Base-by-base conservation (phyloP, 2,888 invertebrate genomes). In the Habrosyne pyritoides region DNA sequence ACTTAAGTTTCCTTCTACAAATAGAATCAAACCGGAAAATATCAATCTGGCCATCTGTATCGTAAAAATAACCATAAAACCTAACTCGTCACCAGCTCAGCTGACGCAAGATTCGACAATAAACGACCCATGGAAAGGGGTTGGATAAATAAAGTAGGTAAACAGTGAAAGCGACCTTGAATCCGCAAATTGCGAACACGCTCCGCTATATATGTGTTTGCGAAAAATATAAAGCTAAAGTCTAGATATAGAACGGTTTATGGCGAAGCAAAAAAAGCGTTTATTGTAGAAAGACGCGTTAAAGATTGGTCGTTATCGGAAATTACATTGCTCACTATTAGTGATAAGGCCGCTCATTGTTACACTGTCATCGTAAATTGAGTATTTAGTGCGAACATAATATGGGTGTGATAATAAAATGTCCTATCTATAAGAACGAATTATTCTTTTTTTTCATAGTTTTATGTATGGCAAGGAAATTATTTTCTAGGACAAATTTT, bases 101-200 rank as follows among this genome's bases (percentile, higher is more conserved):
- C 51, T 56, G 62, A 57, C 59, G 56, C 57, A 59, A 62, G 58
- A 60, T 61, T 63, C 59, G 67, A 65, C 65, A 63, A 53, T 59
- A 63, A 67, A 61, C 57, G 47, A 8, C 52, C 59, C 42, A 42
- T 42, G 22, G 60, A 54, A 69, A 70, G 57, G 63, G 64, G 60
- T 61, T 59, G 21, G 55, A 28, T 49, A 73, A 70, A 70, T 66
- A 70, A 66, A 61, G 63, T 61, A 59, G 56, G 58, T 60, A 67
- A 64, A 72, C 68, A 73, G 64, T 55, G 52, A 46, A 54, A 46
- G 52, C 49, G 36, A 18, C 71, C 71, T 66, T 73, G 73, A 73
- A 68, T 71, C 53, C 42, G 55, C 55, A 55, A 62, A 65, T 56
- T 53, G 57, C 52, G 54, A 33, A 36, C 56, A 49, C 36, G 50